These are phyloP conservation scores for Chionoecetes opilio DNA, from an alignment of 1,140 invertebrate species.

Conservation along the genomic window DNA sequence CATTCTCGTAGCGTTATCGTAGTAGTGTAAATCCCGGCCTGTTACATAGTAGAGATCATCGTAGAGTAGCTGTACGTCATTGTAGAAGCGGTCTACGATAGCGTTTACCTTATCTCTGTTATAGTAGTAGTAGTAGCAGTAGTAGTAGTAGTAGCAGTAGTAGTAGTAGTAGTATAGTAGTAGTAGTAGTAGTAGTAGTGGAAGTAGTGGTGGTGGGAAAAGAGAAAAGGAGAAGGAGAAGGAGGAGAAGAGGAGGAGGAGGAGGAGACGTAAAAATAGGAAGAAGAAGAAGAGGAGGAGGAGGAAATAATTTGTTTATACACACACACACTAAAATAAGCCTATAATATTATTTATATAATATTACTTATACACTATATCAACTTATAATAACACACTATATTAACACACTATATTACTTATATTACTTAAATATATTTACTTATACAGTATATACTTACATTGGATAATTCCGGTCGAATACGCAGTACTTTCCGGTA, in stretches of 20 bases:
- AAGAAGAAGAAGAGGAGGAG: too few relatives aligned
- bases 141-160: neutral
- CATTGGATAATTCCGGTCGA: conserved; percentile 27
- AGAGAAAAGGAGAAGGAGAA: neutral
- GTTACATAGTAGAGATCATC: conserved; percentile 82
- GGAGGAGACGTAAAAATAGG: too few relatives aligned
- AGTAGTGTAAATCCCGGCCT: conserved; percentile 81
- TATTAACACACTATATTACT: too few relatives aligned
- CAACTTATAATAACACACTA: too few relatives aligned
- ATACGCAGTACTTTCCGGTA: neutral
- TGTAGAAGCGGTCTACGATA: conserved; percentile 82
- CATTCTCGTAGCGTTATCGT: conserved; percentile 81
- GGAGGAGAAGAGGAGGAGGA: neutral
- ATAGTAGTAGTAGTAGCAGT: conserved; percentile 27
- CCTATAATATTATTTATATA: too few relatives aligned
- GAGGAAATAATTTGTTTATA: neutral
- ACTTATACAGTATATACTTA: too few relatives aligned
- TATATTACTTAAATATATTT: too few relatives aligned
- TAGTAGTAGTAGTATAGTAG: too few relatives aligned
- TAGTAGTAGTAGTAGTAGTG: too few relatives aligned
- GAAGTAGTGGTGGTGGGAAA: too few relatives aligned
- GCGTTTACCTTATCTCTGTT: conserved; percentile 82
- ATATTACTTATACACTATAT: too few relatives aligned
- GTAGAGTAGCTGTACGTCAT: conserved; percentile 81
- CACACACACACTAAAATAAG: neutral